These are phyloP conservation scores for Hydrochoerus hydrochaeris DNA, from an alignment of 2,113 vertebrate genomes.

Conservation along the genomic window DNA sequence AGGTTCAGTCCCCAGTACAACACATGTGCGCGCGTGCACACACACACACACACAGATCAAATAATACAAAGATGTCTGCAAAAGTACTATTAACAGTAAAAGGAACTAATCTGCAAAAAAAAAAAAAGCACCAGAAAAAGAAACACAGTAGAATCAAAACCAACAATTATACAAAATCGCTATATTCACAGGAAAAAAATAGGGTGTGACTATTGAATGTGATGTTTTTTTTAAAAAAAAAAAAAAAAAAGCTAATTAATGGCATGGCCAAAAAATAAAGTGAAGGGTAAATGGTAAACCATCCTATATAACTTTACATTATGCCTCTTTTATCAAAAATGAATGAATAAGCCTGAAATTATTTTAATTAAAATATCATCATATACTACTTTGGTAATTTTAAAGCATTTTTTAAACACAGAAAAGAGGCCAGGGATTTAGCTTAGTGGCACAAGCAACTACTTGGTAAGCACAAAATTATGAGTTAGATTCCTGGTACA, in stretches of 20 bases:
- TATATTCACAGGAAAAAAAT: background rate
- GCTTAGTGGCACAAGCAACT: too few relatives aligned
- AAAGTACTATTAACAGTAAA: background rate
- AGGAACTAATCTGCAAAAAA: background rate
- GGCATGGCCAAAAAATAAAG: background rate
- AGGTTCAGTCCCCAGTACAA: background rate
- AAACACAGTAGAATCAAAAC: background rate
- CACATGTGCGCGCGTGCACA: background rate
- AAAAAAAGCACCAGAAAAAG: background rate
- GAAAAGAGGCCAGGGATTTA: too few relatives aligned
- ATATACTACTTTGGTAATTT: background rate
- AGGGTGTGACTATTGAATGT: background rate
- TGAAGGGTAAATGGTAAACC: background rate
- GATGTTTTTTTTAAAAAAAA: background rate
- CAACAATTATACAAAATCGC: background rate
- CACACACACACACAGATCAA: background rate
- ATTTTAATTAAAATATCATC: constrained; percentile 7
- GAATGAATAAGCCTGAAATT: background rate
- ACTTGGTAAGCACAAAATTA: too few relatives aligned
- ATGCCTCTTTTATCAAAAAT: constrained; percentile 7
- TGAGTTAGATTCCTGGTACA: too few relatives aligned
- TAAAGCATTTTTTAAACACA: constrained; percentile 45
- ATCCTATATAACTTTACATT: constrained; percentile 8
- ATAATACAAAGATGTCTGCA: background rate
- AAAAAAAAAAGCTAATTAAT: constrained; percentile 17